Conservation (phyloP, 2,797 vertebrate species). For the Pteronotus mesoamericanus region DNA sequence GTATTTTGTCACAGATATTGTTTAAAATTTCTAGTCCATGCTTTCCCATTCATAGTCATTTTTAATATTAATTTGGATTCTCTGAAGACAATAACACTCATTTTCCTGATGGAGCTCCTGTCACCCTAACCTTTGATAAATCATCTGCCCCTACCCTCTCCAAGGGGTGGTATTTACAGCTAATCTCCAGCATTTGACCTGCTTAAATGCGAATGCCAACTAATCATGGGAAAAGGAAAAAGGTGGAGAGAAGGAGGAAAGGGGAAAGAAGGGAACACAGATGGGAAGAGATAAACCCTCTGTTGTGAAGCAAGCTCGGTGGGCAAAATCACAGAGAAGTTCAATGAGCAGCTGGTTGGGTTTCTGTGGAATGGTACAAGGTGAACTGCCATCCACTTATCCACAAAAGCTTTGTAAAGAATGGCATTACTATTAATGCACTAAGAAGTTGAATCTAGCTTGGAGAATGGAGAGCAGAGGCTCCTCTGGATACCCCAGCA, state of each 20-base stretch:
- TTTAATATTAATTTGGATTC: background rate
- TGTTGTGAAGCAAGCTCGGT: background rate
- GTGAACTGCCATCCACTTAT: background rate
- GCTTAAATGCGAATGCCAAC: background rate
- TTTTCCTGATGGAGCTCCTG: background rate
- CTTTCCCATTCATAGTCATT: background rate
- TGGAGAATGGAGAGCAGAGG: background rate
- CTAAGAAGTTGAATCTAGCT: background rate
- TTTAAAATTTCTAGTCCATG: background rate
- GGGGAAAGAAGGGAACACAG: background rate
- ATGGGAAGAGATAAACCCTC: background rate
- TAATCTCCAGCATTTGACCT: background rate
- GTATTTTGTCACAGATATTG: background rate
- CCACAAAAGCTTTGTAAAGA: background rate
- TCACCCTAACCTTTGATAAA: background rate
- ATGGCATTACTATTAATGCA: no score
- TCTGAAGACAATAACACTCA: background rate
- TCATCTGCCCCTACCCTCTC: background rate
- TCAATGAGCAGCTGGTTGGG: background rate
- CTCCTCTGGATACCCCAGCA: background rate
- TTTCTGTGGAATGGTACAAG: background rate
- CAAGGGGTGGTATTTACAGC: background rate
- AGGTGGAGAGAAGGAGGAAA: background rate
- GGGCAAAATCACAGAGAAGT: background rate
- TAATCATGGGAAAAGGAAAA: background rate